Conservation (phyloP, 2,113 vertebrate genomes). For the Cryptotis parvus region DNA sequence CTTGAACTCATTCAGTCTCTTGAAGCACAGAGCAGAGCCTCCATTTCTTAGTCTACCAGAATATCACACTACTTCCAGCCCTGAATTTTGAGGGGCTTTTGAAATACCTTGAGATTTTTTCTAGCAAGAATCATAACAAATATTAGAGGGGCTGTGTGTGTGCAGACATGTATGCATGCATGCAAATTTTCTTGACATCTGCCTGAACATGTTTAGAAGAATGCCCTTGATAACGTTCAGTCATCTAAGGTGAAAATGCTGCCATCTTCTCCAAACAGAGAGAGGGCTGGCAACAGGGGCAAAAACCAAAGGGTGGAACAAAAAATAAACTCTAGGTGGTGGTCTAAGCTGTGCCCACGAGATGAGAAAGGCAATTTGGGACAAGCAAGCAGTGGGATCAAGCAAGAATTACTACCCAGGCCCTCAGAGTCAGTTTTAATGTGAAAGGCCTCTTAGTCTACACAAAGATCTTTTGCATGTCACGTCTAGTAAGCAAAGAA, state of each 20-base stretch:
- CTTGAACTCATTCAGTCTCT: not conserved
- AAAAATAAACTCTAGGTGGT: not conserved
- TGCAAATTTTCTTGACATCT: not conserved
- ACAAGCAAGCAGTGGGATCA: constrained; percentile 6
- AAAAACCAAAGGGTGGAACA: constrained; percentile 17
- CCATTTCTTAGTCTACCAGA: constrained; percentile 1
- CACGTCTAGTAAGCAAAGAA: constrained; percentile 43
- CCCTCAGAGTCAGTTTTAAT: not conserved
- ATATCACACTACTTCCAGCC: not conserved
- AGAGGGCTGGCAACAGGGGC: not conserved
- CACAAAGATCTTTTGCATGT: constrained; percentile 61
- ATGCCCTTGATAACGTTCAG: constrained; percentile 5
- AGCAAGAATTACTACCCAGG: not conserved
- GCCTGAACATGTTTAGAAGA: constrained; percentile 37
- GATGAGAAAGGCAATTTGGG: not conserved
- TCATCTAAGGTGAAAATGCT: constrained; percentile 13
- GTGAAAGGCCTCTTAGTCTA: constrained; percentile 36
- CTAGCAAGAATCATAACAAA: constrained; percentile 22
- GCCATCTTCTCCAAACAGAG: constrained; percentile 10
- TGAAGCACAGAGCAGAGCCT: not conserved
- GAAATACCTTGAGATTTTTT: not conserved
- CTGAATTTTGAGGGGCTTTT: not conserved
- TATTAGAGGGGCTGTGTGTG: not conserved
- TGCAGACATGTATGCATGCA: not conserved
- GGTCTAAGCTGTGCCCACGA: not conserved